These are phyloP conservation scores for Corythaeola cristata DNA, from an alignment of 2,113 vertebrate species.

Conservation along the genomic window DNA sequence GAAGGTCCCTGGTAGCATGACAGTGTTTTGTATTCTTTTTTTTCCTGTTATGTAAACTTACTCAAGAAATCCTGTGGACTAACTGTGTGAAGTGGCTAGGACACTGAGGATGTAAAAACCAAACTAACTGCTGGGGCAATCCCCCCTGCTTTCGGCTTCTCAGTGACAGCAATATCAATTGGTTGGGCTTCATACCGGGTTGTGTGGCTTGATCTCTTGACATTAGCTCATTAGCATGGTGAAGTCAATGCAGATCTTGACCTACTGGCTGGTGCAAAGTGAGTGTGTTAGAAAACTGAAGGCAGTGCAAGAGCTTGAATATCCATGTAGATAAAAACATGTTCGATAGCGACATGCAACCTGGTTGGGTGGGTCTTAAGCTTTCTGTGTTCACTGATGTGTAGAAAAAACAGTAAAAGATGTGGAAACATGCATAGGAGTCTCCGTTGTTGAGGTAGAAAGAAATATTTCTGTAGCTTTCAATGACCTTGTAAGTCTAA, in stretches of 20 bases:
- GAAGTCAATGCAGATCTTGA: not conserved
- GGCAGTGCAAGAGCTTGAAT: not conserved
- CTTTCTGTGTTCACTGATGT: not conserved
- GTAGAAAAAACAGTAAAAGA: not conserved
- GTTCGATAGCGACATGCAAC: not conserved
- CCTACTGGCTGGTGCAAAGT: not conserved
- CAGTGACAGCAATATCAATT: not conserved
- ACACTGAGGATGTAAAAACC: not conserved
- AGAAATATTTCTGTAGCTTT: not conserved
- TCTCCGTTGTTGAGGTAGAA: not conserved
- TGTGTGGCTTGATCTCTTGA: rapidly evolving
- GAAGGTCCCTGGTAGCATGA: not conserved
- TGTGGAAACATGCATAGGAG: not conserved
- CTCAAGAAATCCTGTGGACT: not conserved
- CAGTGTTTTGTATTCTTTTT: not conserved
- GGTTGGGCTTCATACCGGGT: not conserved
- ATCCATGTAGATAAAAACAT: not conserved
- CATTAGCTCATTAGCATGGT: rapidly evolving
- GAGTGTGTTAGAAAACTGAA: not conserved
- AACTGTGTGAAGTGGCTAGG: not conserved
- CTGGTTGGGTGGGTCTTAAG: not conserved
- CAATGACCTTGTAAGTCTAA: constrained; percentile 13
- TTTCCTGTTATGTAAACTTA: not conserved
- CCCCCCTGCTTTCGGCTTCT: not conserved
- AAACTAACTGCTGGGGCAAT: not conserved